Evolutionary conservation across 2,113 vertebrate genomes (phyloP), one percentile per base, ranked within the genome.

Genomic region (Peromyscus maniculatus): DNA sequence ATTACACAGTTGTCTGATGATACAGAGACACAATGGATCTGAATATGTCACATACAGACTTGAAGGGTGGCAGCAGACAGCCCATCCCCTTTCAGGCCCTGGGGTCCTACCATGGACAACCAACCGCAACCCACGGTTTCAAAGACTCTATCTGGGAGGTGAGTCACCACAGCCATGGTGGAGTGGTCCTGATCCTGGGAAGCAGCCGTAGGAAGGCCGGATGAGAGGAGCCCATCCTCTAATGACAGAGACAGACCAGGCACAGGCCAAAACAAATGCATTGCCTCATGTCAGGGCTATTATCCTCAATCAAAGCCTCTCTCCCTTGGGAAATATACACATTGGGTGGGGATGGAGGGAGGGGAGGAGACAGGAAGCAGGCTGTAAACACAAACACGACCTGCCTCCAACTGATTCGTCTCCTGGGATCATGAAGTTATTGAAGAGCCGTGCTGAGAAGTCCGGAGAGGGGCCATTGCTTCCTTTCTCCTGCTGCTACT

Each of bases 191-290:
- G 86, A 94, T 91, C 31, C 55, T 87, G 55, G 33, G 36, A 75
- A 79, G 62, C 59, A 87, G 36, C 82, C 79, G 19, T 55, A n/a
- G 74, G 71, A 93, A 97, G 84, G 22, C 69, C 88, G 93, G 69
- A 84, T 36, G 64, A 67, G 67, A 46, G 75, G 77, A 97, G 91
- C 80, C 92, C 72, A 91, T 67, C 80, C 92, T 93, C 91, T 94
- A 96, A 97, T 64, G 91, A 89, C 88, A 95, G 92, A 92, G 78
- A 93, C 77, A 96, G 71, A 93, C 72, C 36, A 79, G 57, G 49
- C 11, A 16, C 55, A 92, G 62, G 82, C 86, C 97, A 97, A 97
- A 97, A 96, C 90, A 94, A 97, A 97, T 87, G 31, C 33, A 90
- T 95, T 96, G 82, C 89, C 78, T 97, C 97, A 97, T 93, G 77